Percentiles rank a stretch among this genome's conserved stretches.
phyloP scores from a whole-genome alignment of 1,140 invertebrate species.

The Rhynchophorus ferrugineus region DNA sequence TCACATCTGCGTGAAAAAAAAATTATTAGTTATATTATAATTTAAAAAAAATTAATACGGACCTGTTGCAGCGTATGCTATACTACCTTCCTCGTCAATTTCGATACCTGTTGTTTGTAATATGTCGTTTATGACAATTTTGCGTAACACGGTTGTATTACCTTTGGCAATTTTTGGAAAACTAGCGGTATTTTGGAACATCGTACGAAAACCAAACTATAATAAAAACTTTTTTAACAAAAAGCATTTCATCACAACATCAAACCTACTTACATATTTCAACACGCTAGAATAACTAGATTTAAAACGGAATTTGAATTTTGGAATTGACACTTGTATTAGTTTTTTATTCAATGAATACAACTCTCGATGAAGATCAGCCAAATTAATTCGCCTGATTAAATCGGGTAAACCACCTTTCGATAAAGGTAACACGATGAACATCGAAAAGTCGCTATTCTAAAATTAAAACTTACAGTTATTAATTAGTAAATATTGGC shows the following conservation, averaged over 20 bases:
- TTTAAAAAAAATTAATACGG: slow-evolving; percentile 15
- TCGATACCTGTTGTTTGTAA: slow-evolving; percentile 76
- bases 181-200: slow-evolving; percentile 61
- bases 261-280: slow-evolving; percentile 46
- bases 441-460: slow-evolving; percentile 65
- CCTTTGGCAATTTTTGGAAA: slow-evolving; percentile 56
- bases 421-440: slow-evolving; percentile 60
- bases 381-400: slow-evolving; percentile 50
- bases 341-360: slow-evolving; percentile 49
- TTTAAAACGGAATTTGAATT: slow-evolving; percentile 67
- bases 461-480: slow-evolving; percentile 41
- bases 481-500: no score
- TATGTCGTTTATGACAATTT: slow-evolving; percentile 61
- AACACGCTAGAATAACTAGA: slow-evolving; percentile 55
- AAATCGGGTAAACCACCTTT: slow-evolving; percentile 52
- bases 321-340: slow-evolving; percentile 62
- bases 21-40: slow-evolving; percentile 2
- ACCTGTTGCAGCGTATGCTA: slow-evolving; percentile 71
- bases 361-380: slow-evolving; percentile 46
- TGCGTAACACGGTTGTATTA: slow-evolving; percentile 39
- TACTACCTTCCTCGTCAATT: slow-evolving; percentile 75
- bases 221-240: slow-evolving; percentile 23
- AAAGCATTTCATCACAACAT: neutral
- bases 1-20: slow-evolving; percentile 47
- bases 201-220: slow-evolving; percentile 60